Evolutionary conservation across 2,113 vertebrate species (phyloP), one percentile per base, ranked within the genome.

Genomic region (Neolamprologus cancellatus): DNA sequence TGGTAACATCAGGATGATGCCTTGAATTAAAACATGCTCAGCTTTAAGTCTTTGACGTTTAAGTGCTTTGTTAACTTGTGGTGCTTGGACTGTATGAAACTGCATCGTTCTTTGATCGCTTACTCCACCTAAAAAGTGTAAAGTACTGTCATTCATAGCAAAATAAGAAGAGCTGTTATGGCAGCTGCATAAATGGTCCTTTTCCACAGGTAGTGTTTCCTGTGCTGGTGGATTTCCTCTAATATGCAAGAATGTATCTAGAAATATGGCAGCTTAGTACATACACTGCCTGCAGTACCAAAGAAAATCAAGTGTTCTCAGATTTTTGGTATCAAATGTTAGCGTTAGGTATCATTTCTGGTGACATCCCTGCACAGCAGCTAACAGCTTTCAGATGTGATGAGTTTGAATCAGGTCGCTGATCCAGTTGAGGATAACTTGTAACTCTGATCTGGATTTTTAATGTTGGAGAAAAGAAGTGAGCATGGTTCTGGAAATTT

Each of bases 321-420:
- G 39, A 0, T 14, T 8, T 36, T 17, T 71, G 64, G 7, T 15
- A 1, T 4, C n/a, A 8, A 41, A 41, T 41, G 12, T 39, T 23
- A 23, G n/a, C 1, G 4, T 12, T 23, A 0, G 0, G 12, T 6
- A 28, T 28, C 3, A 17, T 17, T 46, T 74, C 8, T 46, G 39
- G 23, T 46, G 66, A 74, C 39, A 46, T 46, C 66, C 20, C 66
- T 74, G 14, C 39, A 28, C 66, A 11, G 7, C 44, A 3, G 25
- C 44, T 13, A 4, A 1, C 14, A 1, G 5, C 8, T 4, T 82
- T 93, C 90, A 83, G 93, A 92, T 30, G 36, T 93, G 96, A 97
- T 97, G 96, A 93, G 12, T 87, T 7, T 79, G 96, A 97, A 97
- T 96, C 96, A 97, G 97, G 97, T 97, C 96, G 48, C 97, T 95